phyloP scores from a whole-genome alignment of 2,113 vertebrate species.

The Barbus barbus region DNA sequence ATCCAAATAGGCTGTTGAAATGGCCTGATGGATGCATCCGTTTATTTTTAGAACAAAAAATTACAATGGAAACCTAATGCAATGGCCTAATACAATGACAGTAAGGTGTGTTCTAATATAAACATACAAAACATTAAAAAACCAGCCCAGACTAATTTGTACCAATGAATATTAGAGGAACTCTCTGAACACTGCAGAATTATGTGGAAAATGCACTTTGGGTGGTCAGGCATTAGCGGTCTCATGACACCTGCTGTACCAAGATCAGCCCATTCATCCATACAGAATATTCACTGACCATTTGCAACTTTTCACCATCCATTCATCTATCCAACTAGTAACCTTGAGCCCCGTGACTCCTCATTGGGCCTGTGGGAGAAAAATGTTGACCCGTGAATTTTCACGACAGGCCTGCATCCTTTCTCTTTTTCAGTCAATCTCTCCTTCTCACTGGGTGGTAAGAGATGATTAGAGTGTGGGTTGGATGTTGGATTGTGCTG shows the following conservation, averaged over 20 bases:
- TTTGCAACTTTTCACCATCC: background rate
- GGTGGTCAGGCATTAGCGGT: slow-evolving; percentile 29
- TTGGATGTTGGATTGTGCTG: slow-evolving; percentile 68
- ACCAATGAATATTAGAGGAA: slow-evolving; percentile 10
- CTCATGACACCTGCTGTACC: slow-evolving; percentile 29
- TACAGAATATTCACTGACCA: slow-evolving; percentile 10
- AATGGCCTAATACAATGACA: background rate
- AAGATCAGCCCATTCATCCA: slow-evolving; percentile 31
- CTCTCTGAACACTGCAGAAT: background rate
- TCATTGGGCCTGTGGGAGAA: background rate
- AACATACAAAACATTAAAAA: background rate
- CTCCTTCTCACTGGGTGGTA: slow-evolving; percentile 49
- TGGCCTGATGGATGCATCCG: no score
- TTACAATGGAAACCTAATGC: no score
- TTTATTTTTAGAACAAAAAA: no score
- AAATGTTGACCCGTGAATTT: background rate
- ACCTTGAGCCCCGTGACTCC: background rate
- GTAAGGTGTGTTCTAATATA: background rate
- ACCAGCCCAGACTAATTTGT: background rate
- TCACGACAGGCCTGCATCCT: background rate
- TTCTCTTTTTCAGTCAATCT: slow-evolving; percentile 1
- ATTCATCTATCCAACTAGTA: slow-evolving; percentile 22
- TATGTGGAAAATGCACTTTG: slow-evolving; percentile 31
- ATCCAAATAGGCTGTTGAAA: no score
- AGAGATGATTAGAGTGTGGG: slow-evolving; percentile 66